Conservation (phyloP, 1,140 invertebrate genomes). For the Aphis gossypii region DNA sequence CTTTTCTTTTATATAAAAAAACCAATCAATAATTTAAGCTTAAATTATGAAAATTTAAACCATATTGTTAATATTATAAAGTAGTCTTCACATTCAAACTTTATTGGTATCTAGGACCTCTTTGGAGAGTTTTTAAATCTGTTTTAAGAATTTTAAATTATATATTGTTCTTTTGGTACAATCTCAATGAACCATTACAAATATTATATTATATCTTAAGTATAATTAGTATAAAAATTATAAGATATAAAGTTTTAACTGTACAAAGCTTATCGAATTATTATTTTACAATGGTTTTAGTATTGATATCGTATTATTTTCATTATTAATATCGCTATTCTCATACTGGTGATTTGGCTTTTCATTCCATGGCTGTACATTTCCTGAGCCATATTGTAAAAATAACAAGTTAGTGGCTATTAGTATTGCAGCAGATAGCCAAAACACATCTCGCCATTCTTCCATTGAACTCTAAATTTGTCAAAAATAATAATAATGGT, state of each 20-base stretch:
- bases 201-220: slow-evolving; percentile 43
- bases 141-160: not conserved
- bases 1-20: not conserved
- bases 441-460: slow-evolving; percentile 70
- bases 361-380: slow-evolving; percentile 63
- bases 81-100: not conserved
- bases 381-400: slow-evolving; percentile 63
- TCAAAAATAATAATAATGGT: not conserved
- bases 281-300: slow-evolving; percentile 49
- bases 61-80: not conserved
- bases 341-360: slow-evolving; percentile 53
- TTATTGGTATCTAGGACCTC: not conserved
- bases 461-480: slow-evolving; percentile 62
- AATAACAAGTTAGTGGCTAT: slow-evolving; percentile 66
- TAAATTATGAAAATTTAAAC: not conserved
- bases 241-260: not conserved
- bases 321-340: not conserved
- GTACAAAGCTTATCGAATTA: not conserved
- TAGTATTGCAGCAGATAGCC: slow-evolving; percentile 66
- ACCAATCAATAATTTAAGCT: not conserved
- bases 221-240: slow-evolving; percentile 21
- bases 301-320: not conserved
- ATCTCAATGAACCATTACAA: not conserved
- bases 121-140: not conserved
- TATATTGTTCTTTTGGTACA: not conserved